Evolutionary conservation across 1,140 invertebrate genomes (phyloP).

Genomic region (Pseudoatta argentina): DNA sequence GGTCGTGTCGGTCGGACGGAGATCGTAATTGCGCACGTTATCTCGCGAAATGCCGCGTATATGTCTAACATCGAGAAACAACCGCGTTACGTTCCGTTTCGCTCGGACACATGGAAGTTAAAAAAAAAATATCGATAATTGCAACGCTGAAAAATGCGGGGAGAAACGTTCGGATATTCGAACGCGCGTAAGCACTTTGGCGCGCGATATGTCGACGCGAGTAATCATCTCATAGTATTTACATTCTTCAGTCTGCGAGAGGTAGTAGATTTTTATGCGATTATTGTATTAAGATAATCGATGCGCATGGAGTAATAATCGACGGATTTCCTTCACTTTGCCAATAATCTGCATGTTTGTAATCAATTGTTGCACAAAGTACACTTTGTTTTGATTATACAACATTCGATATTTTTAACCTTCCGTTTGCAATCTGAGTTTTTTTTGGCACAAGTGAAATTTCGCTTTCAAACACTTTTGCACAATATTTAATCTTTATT

Average conservation of each 20-base stretch:
- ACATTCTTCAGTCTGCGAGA: background rate
- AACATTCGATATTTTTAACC: background rate
- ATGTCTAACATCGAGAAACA: constrained; percentile 13
- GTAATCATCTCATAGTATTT: constrained; percentile 31
- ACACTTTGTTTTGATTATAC: background rate
- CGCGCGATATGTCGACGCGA: background rate
- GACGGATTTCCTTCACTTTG: constrained; percentile 13
- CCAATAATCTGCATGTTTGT: background rate
- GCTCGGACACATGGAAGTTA: background rate
- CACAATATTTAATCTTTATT: too few relatives aligned
- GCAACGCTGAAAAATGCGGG: background rate
- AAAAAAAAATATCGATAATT: constrained; percentile 9
- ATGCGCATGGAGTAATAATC: background rate
- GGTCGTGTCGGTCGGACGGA: constrained; percentile 29
- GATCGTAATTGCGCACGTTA: constrained; percentile 50
- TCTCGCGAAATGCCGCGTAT: constrained; percentile 27
- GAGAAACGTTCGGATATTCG: background rate
- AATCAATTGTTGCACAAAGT: background rate
- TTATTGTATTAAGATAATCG: constrained; percentile 14
- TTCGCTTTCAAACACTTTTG: too few relatives aligned
- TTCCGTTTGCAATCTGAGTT: too few relatives aligned
- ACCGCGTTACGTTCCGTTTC: constrained; percentile 8
- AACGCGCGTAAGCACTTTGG: background rate
- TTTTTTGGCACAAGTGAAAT: too few relatives aligned
- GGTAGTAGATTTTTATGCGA: background rate